Evolutionary conservation across 2,113 vertebrate genomes (phyloP).

Genomic region (Urocitellus parryii): DNA sequence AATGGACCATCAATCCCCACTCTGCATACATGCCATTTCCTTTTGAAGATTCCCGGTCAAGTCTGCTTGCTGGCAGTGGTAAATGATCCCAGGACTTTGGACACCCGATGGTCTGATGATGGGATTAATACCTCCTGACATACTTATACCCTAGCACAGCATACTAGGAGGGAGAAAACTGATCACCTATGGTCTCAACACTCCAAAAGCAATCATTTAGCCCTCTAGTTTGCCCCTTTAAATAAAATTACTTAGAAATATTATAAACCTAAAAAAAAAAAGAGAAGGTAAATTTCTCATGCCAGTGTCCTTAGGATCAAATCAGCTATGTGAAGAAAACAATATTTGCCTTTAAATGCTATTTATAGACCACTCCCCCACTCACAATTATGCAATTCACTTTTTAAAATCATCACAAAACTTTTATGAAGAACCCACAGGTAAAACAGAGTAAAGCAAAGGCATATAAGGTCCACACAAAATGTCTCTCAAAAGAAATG

Average conservation of each 20-base stretch:
- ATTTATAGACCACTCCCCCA: background rate
- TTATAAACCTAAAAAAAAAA: background rate
- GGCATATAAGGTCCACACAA: background rate
- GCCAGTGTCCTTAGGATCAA: background rate
- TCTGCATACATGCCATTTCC: background rate
- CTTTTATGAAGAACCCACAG: background rate
- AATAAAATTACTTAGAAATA: background rate
- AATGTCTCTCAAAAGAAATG: background rate
- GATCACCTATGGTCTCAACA: background rate
- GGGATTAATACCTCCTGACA: background rate
- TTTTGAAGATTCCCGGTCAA: background rate
- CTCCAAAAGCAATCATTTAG: background rate
- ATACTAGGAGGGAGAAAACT: slow-evolving; percentile 30
- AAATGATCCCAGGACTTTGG: background rate
- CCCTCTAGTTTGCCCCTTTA: background rate
- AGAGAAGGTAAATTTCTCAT: slow-evolving; percentile 23
- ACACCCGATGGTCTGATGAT: background rate
- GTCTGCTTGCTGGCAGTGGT: background rate
- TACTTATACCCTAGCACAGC: background rate
- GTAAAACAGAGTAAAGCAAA: slow-evolving; percentile 45
- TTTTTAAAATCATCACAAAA: slow-evolving; percentile 35
- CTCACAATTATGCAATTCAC: background rate
- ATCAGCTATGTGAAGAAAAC: background rate
- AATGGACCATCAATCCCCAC: background rate
- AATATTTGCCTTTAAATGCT: background rate